Percentiles rank a stretch among this genome's conserved stretches.
Evolutionary conservation across 53 echinoderm and acorn worm species (phyloP).

Genomic region (Astropecten irregularis): DNA sequence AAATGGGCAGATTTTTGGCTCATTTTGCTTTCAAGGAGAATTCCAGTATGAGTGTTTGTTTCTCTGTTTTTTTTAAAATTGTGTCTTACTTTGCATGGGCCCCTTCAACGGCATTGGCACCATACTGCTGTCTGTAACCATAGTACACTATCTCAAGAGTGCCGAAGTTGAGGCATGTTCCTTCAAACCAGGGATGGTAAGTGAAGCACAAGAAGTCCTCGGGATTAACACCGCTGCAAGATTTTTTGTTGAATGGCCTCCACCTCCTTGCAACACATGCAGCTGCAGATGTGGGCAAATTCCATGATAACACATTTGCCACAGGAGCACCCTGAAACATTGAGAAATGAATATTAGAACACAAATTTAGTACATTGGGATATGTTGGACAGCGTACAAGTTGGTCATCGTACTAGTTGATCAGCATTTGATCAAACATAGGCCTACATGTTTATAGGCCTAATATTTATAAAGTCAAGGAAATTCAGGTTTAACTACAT

Average conservation of each 20-base stretch:
- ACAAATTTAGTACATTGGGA: too few relatives aligned
- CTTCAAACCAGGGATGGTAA: background rate
- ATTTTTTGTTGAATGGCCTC: background rate
- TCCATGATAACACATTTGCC: background rate
- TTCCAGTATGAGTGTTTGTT: too few relatives aligned
- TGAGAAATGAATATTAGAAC: background rate
- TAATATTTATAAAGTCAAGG: too few relatives aligned
- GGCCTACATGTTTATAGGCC: too few relatives aligned
- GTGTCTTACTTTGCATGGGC: background rate
- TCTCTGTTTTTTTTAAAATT: too few relatives aligned
- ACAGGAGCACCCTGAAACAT: background rate
- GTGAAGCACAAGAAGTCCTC: background rate
- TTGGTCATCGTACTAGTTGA: too few relatives aligned
- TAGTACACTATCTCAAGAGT: background rate
- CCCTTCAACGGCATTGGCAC: background rate
- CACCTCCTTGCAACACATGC: background rate
- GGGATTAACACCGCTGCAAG: too few relatives aligned
- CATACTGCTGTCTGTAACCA: background rate
- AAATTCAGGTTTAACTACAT: too few relatives aligned
- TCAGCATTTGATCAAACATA: too few relatives aligned
- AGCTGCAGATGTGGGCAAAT: background rate
- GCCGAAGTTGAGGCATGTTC: conserved; percentile 1
- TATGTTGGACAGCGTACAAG: too few relatives aligned
- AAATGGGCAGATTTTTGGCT: too few relatives aligned
- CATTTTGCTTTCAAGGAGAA: too few relatives aligned